Base-by-base conservation (phyloP, 2,113 vertebrate genomes). In the Nerophis lumbriciformis region DNA sequence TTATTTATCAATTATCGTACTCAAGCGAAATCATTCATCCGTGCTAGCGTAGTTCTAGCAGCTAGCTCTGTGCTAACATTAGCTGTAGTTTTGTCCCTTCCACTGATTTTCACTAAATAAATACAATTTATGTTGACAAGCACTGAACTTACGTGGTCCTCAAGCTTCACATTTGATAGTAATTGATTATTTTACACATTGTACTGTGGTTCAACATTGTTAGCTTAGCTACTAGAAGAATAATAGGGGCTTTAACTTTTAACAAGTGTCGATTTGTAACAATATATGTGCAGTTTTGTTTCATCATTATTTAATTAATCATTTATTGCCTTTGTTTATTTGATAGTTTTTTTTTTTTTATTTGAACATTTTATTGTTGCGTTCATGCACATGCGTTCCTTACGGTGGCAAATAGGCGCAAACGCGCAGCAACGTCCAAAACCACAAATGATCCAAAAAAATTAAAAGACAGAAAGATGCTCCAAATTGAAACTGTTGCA, bases 311-410 rank as follows among this genome's bases (percentile, higher is more conserved):
- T 3, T 48, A 1, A 48, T 6, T 68, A 48, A 7, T 45, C 42
- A 5, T 65, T 35, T 59, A 48, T 76, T 62, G 8, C 0, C 45
- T 8, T 55, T 61, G 6, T 63, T 53, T 56, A 16, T 56, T 63
- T 45, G 0, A 63, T 8, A 19, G 19, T 36, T 50, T 53, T 37
- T 16, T 65, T 37, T 47, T 56, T 48, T 48, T 16, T 2, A 7
- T 51, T 16, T 21, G 3, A 4, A 6, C 9, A 51, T 19, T 21
- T n/a, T 51, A 2, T n/a, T 72, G 60, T 61, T 62, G 53, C 9
- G 35, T 36, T 63, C 49, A 68, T 50, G 48, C 83, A 83, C 79
- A 82, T 84, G 78, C 81, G 42, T 85, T 85, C 81, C 83, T 44
- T 72, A 12, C 42, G 10, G 42, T 45, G 42, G 42, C 42, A 9